These are phyloP conservation scores for Lophius piscatorius DNA, from an alignment of 2,113 vertebrate species.

Conservation along the genomic window DNA sequence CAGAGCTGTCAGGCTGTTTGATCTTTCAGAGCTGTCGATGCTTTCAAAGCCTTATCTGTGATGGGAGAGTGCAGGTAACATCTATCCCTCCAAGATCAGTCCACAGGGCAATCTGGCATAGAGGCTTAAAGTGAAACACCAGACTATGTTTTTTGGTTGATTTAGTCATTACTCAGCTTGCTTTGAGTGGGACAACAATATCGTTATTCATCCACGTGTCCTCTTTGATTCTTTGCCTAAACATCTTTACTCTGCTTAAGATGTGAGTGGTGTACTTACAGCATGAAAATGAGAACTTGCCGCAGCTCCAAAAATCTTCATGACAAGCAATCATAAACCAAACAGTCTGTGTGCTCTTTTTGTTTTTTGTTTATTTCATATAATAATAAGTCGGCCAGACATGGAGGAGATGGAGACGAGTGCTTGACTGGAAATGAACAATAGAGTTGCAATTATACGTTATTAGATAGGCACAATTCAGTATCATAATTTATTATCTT, in stretches of 20 bases:
- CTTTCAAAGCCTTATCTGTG: constrained; percentile 6
- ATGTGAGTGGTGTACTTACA: constrained; percentile 2
- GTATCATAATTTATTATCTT: background rate
- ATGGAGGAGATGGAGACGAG: background rate
- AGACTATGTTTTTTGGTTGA: background rate
- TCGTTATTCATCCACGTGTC: constrained; percentile 1
- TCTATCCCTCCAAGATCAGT: background rate
- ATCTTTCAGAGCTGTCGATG: constrained; percentile 20
- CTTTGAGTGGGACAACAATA: background rate
- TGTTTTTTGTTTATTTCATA: background rate
- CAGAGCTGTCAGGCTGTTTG: constrained; percentile 40
- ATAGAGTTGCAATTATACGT: background rate
- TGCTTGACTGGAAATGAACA: background rate
- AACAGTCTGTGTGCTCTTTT: constrained; percentile 1
- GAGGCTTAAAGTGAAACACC: background rate
- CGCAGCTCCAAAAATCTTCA: constrained; percentile 5
- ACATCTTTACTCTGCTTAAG: background rate
- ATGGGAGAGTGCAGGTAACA: background rate
- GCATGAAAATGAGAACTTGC: constrained; percentile 6
- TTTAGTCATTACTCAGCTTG: constrained; percentile 9
- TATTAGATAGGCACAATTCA: background rate
- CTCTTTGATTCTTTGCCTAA: constrained; percentile 5
- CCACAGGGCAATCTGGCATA: background rate
- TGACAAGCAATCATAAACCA: background rate
- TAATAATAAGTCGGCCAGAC: background rate